Evolutionary conservation across 2,888 invertebrate genomes (phyloP).

Genomic region (Caradrina kadenii): DNA sequence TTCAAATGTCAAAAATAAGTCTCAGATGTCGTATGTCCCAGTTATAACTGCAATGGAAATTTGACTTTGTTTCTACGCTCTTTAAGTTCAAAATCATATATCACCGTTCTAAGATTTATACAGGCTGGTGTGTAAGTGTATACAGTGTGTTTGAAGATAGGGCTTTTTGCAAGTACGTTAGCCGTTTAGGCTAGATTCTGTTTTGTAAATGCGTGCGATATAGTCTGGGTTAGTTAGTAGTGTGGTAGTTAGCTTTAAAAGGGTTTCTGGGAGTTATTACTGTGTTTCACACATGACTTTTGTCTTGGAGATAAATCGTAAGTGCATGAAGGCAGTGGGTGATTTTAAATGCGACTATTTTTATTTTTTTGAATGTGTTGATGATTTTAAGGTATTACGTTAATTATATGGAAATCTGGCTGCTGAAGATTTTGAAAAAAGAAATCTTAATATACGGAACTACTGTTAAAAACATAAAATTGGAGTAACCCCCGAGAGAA

Average conservation of each 20-base stretch:
- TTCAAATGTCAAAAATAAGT: fast-evolving
- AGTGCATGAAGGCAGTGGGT: conserved; percentile 27
- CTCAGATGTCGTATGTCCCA: background rate
- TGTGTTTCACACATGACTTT: conserved; percentile 46
- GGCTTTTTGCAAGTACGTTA: conserved; percentile 41
- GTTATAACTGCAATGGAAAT: background rate
- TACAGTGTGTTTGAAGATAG: conserved; percentile 44
- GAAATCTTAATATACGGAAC: too few species aligned
- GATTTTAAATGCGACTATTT: too few species aligned
- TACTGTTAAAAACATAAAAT: too few species aligned
- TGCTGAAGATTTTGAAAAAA: too few species aligned
- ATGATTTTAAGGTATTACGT: background rate
- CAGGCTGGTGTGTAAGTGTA: conserved; percentile 23
- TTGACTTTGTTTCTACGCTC: fast-evolving
- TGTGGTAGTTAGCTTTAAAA: conserved; percentile 37
- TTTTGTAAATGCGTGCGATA: conserved; percentile 46
- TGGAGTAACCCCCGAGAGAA: too few species aligned
- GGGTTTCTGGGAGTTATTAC: conserved; percentile 44
- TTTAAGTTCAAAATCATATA: background rate
- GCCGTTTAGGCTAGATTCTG: conserved; percentile 48
- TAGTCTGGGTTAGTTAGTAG: conserved; percentile 37
- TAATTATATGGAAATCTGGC: too few species aligned
- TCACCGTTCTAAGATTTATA: conserved; percentile 4
- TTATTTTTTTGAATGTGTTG: background rate
- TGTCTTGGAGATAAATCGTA: conserved; percentile 48